phyloP scores from a whole-genome alignment of 2,888 invertebrate species.

The Drosophila parthenogenetica region DNA sequence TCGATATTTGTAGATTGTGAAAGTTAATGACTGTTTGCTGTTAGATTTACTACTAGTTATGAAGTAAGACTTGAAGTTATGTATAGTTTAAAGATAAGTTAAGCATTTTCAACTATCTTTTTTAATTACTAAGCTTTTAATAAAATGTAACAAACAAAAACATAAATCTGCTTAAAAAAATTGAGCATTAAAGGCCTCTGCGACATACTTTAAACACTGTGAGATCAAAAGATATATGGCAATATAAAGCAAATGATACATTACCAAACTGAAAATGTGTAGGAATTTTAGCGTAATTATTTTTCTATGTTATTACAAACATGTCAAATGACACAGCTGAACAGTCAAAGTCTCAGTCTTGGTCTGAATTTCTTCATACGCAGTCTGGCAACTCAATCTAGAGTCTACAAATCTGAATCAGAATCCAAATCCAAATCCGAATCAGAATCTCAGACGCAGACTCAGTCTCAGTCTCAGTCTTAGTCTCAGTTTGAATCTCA shows the following conservation, averaged over 20 bases:
- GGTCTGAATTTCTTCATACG: slow-evolving; percentile 5
- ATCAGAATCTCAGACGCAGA: slow-evolving; percentile 24
- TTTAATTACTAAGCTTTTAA: no score
- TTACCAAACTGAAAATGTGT: background rate
- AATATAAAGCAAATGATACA: background rate
- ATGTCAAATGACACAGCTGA: slow-evolving; percentile 63
- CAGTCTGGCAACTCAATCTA: slow-evolving; percentile 22
- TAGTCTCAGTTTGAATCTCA: slow-evolving; percentile 12
- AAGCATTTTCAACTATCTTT: no score
- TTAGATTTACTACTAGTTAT: no score
- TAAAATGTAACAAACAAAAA: no score
- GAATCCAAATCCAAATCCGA: slow-evolving; percentile 14
- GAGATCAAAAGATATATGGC: background rate
- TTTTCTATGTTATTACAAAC: slow-evolving; percentile 53
- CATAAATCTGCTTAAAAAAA: no score
- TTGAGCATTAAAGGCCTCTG: background rate
- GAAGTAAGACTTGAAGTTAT: no score
- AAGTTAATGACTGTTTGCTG: no score
- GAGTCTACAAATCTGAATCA: slow-evolving; percentile 24
- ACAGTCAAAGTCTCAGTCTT: slow-evolving; percentile 32
- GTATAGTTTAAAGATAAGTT: no score
- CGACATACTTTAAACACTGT: background rate
- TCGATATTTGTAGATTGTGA: no score
- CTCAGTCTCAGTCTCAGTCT: slow-evolving; percentile 8
- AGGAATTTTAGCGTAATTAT: slow-evolving; percentile 50